Evolutionary conservation across 2,113 vertebrate genomes (phyloP).

Genomic region (Heterocephalus glaber): DNA sequence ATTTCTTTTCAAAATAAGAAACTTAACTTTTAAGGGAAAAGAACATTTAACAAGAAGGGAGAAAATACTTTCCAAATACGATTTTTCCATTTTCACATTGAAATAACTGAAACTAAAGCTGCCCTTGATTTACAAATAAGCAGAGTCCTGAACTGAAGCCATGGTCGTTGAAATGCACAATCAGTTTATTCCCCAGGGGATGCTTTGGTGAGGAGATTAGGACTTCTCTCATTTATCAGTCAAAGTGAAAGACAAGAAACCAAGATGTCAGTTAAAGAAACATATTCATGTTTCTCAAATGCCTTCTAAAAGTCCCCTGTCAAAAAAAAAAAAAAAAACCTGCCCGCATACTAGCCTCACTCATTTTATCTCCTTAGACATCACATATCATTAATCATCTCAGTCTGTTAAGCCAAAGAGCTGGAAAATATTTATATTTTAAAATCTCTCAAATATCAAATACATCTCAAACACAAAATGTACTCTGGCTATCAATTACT

Average conservation of each 20-base stretch:
- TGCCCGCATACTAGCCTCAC: background rate
- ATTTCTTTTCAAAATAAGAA: slow-evolving; percentile 61
- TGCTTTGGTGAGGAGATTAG: background rate
- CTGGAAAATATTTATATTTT: slow-evolving; percentile 63
- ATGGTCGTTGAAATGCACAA: background rate
- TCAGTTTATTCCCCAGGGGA: background rate
- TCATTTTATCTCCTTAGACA: slow-evolving; percentile 64
- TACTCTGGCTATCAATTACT: slow-evolving; percentile 50
- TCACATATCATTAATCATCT: slow-evolving; percentile 62
- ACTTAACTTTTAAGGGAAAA: slow-evolving; percentile 46
- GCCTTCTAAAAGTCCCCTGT: slow-evolving; percentile 62
- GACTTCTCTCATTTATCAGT: slow-evolving; percentile 50
- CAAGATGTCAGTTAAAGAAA: slow-evolving; percentile 67
- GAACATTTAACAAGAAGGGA: background rate
- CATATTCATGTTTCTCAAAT: slow-evolving; percentile 45
- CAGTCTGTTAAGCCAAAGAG: slow-evolving; percentile 56
- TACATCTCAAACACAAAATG: background rate
- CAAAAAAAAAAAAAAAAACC: too few species aligned
- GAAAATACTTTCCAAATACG: slow-evolving; percentile 42
- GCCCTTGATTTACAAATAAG: slow-evolving; percentile 62
- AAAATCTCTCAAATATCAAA: slow-evolving; percentile 58
- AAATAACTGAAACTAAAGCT: slow-evolving; percentile 49
- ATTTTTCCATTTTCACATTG: slow-evolving; percentile 29
- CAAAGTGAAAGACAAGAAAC: slow-evolving; percentile 51
- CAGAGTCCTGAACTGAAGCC: background rate